These are phyloP conservation scores for Gonioctena quinquepunctata DNA, from an alignment of 1,140 invertebrate species.

Conservation along the genomic window DNA sequence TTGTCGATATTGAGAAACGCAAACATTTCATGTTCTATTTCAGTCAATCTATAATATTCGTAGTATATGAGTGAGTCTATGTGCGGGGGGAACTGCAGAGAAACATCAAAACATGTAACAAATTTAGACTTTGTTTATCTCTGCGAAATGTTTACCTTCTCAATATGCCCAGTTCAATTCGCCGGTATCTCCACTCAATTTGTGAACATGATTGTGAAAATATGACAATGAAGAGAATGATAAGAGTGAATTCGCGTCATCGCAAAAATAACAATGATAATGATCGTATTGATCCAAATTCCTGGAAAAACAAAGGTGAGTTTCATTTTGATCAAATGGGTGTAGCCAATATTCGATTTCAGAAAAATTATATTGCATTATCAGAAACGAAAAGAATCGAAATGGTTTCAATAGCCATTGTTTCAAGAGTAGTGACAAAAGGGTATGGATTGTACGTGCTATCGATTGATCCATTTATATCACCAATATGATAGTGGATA, in stretches of 20 bases:
- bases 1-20: too few species aligned
- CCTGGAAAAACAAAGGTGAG: background rate
- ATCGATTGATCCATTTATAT: too few species aligned
- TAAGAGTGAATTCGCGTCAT: constrained; percentile 9
- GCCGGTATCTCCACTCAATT: background rate
- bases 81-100: background rate
- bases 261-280: background rate
- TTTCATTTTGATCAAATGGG: background rate
- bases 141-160: background rate
- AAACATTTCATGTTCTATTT: too few species aligned
- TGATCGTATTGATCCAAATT: background rate
- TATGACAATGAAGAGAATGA: background rate
- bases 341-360: too few species aligned
- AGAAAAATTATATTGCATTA: too few species aligned
- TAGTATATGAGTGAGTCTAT: too few species aligned
- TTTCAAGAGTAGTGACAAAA: too few species aligned
- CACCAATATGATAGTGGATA: too few species aligned
- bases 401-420: too few species aligned
- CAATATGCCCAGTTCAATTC: background rate
- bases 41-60: too few species aligned
- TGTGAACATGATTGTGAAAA: background rate
- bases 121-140: constrained; percentile 2
- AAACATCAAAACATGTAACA: background rate
- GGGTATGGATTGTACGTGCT: too few species aligned
- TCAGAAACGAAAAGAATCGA: too few species aligned